Evolutionary conservation across 2,888 invertebrate species (phyloP).

Genomic region (Drosophila histrio): DNA sequence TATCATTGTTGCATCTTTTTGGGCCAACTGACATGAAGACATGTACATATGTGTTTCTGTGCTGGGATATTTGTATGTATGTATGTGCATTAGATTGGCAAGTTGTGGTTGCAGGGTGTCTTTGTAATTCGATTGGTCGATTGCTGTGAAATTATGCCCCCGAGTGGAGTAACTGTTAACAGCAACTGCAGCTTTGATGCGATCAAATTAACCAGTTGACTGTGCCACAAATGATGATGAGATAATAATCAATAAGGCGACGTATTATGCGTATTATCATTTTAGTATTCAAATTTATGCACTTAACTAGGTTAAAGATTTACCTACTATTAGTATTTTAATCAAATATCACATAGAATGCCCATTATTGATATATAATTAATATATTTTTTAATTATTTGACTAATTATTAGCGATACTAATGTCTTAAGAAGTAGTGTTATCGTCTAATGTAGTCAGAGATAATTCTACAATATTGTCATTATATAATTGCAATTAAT

Average conservation of each 20-base stretch:
- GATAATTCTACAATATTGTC: too few relatives aligned
- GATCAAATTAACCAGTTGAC: background rate
- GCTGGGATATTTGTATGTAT: constrained; percentile 31
- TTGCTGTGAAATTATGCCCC: constrained; percentile 40
- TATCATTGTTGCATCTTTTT: constrained; percentile 64
- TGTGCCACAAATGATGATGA: constrained; percentile 2
- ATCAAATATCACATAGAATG: too few relatives aligned
- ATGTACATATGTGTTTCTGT: constrained; percentile 37
- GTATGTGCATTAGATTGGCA: constrained; percentile 64
- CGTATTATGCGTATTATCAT: background rate
- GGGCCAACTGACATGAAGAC: constrained; percentile 56
- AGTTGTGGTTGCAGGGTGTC: constrained; percentile 36
- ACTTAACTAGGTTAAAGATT: background rate
- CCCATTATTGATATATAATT: too few relatives aligned
- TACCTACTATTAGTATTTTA: too few relatives aligned
- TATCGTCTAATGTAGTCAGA: too few relatives aligned
- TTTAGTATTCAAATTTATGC: background rate
- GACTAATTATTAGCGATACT: too few relatives aligned
- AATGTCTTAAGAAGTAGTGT: too few relatives aligned
- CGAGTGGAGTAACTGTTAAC: constrained; percentile 60
- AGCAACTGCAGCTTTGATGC: constrained; percentile 57
- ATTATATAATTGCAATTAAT: too few relatives aligned
- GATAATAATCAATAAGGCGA: constrained; percentile 1
- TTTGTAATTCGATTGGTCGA: constrained; percentile 46
- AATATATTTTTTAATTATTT: too few relatives aligned